Base-by-base conservation (phyloP, 1,140 invertebrate genomes). In the Drosophila teissieri region DNA sequence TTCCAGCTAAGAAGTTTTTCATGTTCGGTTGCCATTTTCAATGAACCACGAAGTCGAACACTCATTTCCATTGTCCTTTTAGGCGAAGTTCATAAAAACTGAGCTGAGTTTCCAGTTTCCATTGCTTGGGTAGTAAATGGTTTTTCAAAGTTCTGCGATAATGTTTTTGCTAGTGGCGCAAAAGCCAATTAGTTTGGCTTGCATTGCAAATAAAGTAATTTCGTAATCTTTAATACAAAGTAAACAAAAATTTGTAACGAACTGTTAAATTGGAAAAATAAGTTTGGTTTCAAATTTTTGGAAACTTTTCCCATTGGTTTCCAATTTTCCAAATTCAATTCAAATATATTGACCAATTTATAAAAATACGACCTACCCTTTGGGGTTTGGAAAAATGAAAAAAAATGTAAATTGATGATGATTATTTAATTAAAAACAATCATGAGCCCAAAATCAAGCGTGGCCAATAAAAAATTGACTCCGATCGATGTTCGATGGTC, bases 1-100 rank as follows among this genome's bases (percentile, higher is more conserved):
- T 88, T 69, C 51, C 63, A 74, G 40, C 68, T 68, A 83, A 86
- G 79, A 88, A 88, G 83, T 88, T 85, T 86, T 82, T 70, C 78
- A 75, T 86, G 83, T 65, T 72, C 83, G 70, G 75, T 89, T 86
- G 83, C 79, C 83, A 88, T 88, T 86, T 81, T 37, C 49, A 56
- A 39, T 46, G 48, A 10, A 36, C 64, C 67, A 48, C 65, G 36
- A 69, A 55, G 34, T 39, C 53, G 24, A 39, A 31, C 36, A 61
- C 45, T 56, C 54, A 39, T 55, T 70, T 49, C 24, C 62, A 45
- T 73, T 79, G 69, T 80, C 72, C 78, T 77, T 81, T 77, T 73
- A 53, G 70, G 54, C 40, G n/a, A 31, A 48, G 37, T 31, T 14
- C 49, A 24, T 42, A 37, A 46, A 8, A 15, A 37, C 36, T 15